A percentile compares a stretch with the other conserved stretches of the same genome.
Conservation (phyloP, 2,797 vertebrate genomes). For the Enteromius fasciolatus region DNA sequence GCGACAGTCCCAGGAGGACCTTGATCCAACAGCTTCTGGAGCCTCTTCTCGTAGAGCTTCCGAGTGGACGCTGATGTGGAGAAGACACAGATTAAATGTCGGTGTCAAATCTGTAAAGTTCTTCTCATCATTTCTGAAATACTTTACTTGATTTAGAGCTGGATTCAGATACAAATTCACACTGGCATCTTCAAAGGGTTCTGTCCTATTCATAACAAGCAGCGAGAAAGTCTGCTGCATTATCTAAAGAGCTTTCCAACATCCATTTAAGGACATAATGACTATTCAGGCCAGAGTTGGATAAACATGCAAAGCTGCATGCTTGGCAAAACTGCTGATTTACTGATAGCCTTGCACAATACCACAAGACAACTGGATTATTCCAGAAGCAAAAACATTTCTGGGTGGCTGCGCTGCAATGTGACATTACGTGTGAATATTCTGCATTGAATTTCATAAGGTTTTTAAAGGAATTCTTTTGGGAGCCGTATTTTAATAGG, state of each 20-base stretch:
- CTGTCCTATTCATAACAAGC: background rate
- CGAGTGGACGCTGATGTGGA: constrained; percentile 84
- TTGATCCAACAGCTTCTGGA: constrained; percentile 87
- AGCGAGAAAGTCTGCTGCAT: background rate
- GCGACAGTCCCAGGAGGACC: constrained; percentile 71
- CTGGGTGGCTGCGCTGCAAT: background rate
- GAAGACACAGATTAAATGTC: background rate
- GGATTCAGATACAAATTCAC: background rate
- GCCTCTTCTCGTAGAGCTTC: constrained; percentile 91
- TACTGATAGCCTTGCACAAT: constrained; percentile 14
- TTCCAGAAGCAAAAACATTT: background rate
- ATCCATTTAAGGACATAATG: constrained; percentile 29
- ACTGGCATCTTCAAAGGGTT: background rate
- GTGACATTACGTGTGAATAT: background rate
- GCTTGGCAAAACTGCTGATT: constrained; percentile 20
- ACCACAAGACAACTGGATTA: background rate
- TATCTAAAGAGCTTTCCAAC: background rate
- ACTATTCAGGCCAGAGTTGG: constrained; percentile 13
- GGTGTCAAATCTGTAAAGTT: background rate
- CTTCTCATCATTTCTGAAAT: background rate
- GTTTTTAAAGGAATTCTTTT: background rate
- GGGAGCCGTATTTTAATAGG: too few species aligned
- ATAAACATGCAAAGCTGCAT: constrained; percentile 20
- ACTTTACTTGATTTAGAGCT: background rate
- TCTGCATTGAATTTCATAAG: background rate